phyloP scores from a whole-genome alignment of 2,113 vertebrate species.

The Platycercus adscitus region DNA sequence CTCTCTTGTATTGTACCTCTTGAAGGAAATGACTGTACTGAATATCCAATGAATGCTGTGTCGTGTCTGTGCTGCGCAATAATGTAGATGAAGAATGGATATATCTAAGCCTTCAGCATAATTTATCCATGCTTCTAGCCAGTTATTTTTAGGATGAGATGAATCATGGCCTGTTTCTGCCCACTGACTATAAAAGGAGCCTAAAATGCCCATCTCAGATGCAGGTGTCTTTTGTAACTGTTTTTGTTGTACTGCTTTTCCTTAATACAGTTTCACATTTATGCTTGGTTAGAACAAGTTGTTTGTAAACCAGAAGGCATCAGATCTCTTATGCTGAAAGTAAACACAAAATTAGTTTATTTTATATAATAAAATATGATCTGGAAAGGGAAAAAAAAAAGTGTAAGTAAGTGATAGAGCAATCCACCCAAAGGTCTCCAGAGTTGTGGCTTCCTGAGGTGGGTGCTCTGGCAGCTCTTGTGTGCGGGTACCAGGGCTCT shows the following conservation, averaged over 20 bases:
- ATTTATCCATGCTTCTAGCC: not conserved
- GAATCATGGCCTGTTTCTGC: not conserved
- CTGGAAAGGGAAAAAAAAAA: not conserved
- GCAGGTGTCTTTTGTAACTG: not conserved
- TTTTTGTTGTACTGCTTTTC: not conserved
- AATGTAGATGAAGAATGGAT: not conserved
- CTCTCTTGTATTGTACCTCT: not conserved
- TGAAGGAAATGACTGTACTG: not conserved
- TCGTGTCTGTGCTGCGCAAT: not conserved
- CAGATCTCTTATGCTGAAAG: not conserved
- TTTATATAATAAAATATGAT: not conserved
- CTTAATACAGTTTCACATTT: not conserved
- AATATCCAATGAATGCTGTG: not conserved
- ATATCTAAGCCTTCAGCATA: not conserved
- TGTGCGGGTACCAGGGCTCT: rapidly evolving
- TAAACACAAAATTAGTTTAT: not conserved
- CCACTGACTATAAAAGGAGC: not conserved
- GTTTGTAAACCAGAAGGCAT: not conserved
- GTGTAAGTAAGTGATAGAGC: not conserved
- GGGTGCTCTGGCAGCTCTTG: not conserved
- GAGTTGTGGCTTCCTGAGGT: rapidly evolving
- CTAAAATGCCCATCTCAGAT: not conserved
- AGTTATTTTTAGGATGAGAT: not conserved
- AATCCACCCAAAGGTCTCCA: not conserved
- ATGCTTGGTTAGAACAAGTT: not conserved